Evolutionary conservation across 2,113 vertebrate genomes (phyloP), one percentile per base, ranked within the genome.

Genomic region (Numida meleagris): DNA sequence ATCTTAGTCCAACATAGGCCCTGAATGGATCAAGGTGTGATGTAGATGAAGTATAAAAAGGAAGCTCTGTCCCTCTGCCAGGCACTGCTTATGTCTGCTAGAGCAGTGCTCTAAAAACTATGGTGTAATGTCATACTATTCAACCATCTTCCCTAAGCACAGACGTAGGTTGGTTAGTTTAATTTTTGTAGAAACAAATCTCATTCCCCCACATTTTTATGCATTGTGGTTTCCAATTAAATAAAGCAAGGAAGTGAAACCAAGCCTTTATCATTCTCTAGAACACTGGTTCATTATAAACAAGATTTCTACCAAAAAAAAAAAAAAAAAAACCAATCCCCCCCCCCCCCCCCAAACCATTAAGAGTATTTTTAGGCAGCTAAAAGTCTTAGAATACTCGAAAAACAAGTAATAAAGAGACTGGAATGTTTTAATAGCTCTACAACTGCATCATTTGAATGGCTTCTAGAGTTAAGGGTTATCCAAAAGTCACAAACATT

Each of bases 31-130:
- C 33, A 75, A 82, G 58, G 27, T 0, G 75, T 7, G 23, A 89
- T 6, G 15, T 25, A 36, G n/a, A 20, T 40, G 46, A 88, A 31
- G 25, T 9, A 75, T 1, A 0, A 0, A 24, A 75, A 72, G 16
- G 46, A 87, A 76, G 55, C 33, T 61, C n/a, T 36, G 18, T 33
- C 43, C 19, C 86, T 76, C 63, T 73, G 21, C 38, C 73, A 25
- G 42, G n/a, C 12, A 8, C 34, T 46, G 34, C 15, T 91, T 43
- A 46, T 4, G 2, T 12, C 55, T 51, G 10, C 63, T 25, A 57
- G 2, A 46, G 36, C 12, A 66, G 23, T 12, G 45, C 12, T 72
- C 21, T 62, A 68, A 67, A 67, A 76, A 11, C 31, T 14, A 21
- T 17, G 31, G 27, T 3, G 86, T 61, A 11, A 58, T 70, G 73